Percentiles rank a stretch among this genome's conserved stretches.
Evolutionary conservation across 2,797 vertebrate genomes (phyloP).

Genomic region (Sebastiscus tertius): DNA sequence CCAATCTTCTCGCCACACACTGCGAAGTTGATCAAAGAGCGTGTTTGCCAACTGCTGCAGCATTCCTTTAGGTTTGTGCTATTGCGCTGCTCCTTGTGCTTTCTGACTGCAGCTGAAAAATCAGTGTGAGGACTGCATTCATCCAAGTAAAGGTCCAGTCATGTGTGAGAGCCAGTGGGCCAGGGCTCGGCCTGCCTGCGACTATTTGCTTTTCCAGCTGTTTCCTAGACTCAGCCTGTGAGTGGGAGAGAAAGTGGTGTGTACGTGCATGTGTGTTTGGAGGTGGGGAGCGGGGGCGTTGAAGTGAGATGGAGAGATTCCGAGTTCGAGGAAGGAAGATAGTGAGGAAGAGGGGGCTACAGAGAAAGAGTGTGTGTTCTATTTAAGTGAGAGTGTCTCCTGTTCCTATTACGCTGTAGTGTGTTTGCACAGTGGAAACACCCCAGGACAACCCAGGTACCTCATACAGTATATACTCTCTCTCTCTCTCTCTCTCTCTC

Average conservation of each 20-base stretch:
- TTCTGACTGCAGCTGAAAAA: conserved; percentile 62
- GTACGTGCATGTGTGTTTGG: conserved; percentile 36
- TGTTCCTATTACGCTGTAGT: conserved; percentile 34
- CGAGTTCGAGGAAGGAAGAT: conserved; percentile 55
- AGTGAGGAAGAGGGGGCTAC: conserved; percentile 35
- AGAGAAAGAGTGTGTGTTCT: conserved; percentile 30
- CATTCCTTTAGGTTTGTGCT: conserved; percentile 68
- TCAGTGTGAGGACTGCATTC: conserved; percentile 74
- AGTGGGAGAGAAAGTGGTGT: conserved; percentile 60
- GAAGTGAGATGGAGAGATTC: conserved; percentile 53
- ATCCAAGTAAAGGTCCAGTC: conserved; percentile 71
- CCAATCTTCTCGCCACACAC: conserved; percentile 48
- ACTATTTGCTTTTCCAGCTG: conserved; percentile 84
- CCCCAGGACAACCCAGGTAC: conserved; percentile 28
- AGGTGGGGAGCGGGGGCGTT: conserved; percentile 26
- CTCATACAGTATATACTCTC: conserved; percentile 19
- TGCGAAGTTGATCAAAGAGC: conserved; percentile 59
- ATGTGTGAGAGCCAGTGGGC: conserved; percentile 70
- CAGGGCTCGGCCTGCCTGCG: conserved; percentile 53
- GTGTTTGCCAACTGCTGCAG: conserved; percentile 55
- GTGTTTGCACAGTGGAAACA: conserved; percentile 64
- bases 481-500: background rate
- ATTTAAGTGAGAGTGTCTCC: conserved; percentile 47
- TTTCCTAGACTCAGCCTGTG: conserved; percentile 71
- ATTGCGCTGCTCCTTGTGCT: conserved; percentile 53